A percentile compares a stretch with the other conserved stretches of the same genome.
Conservation (phyloP, 2,797 vertebrate species). For the Acanthurus leucopareius region DNA sequence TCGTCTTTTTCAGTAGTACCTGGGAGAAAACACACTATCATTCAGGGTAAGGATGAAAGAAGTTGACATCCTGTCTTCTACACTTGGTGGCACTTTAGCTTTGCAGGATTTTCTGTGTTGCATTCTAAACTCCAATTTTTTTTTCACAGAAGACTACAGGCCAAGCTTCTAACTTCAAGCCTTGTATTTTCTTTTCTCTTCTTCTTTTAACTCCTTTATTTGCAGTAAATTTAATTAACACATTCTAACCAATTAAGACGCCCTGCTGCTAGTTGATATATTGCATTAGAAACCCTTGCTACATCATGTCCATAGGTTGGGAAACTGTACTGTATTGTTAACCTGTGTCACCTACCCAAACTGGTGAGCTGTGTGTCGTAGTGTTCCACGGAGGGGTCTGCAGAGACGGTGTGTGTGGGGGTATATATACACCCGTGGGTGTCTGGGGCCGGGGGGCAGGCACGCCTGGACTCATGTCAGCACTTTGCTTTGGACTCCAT, state of each 20-base stretch:
- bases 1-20: constrained; percentile 78
- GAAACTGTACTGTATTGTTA: constrained; percentile 55
- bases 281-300: constrained; percentile 18
- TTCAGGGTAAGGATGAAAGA: background rate
- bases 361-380: constrained; percentile 78
- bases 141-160: background rate
- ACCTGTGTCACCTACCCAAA: constrained; percentile 82
- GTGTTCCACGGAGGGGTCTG: constrained; percentile 83
- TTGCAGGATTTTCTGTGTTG: background rate
- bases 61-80: background rate
- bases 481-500: constrained; percentile 91
- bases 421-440: constrained; percentile 89
- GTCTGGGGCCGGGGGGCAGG: constrained; percentile 61
- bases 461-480: constrained; percentile 88
- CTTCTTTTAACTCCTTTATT: constrained; percentile 10
- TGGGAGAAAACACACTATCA: constrained; percentile 50
- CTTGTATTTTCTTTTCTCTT: background rate
- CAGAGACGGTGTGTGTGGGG: constrained; percentile 67
- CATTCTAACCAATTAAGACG: background rate
- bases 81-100: background rate
- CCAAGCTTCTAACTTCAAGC: background rate
- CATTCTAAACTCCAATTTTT: background rate
- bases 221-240: constrained; percentile 17
- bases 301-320: constrained; percentile 36
- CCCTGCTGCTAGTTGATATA: constrained; percentile 21